A percentile compares a stretch with the other conserved stretches of the same genome.
Conservation (phyloP, 2,797 vertebrate genomes). For the Chiroxiphia lanceolata region DNA sequence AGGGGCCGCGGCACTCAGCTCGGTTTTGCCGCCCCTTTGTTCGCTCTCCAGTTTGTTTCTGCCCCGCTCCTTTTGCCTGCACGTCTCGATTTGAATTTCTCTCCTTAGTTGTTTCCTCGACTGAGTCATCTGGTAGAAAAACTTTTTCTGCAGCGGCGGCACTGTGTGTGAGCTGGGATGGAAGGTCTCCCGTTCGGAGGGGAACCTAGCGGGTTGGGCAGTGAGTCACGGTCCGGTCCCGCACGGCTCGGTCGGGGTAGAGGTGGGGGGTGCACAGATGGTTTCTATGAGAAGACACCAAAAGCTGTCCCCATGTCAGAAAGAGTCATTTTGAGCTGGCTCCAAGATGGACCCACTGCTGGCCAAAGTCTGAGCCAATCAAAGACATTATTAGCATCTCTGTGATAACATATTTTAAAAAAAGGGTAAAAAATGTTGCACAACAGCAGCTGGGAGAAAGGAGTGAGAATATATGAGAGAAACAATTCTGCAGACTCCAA, state of each 20-base stretch:
- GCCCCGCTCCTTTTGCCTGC: too few species aligned
- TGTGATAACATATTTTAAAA: not conserved
- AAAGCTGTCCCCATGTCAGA: not conserved
- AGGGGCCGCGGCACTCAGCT: too few species aligned
- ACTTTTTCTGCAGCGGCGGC: too few species aligned
- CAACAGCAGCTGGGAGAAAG: not conserved
- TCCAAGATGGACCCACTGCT: not conserved
- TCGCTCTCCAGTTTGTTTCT: too few species aligned
- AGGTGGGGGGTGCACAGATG: not conserved
- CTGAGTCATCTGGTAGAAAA: too few species aligned
- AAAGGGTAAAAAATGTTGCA: not conserved
- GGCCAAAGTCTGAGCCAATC: not conserved
- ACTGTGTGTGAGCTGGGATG: too few species aligned
- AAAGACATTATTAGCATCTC: not conserved
- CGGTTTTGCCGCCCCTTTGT: too few species aligned
- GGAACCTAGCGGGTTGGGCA: too few species aligned
- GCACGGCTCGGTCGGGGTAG: not conserved
- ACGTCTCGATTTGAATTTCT: too few species aligned
- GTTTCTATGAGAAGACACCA: not conserved
- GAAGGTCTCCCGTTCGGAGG: too few species aligned
- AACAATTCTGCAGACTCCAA: not conserved
- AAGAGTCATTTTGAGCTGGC: not conserved
- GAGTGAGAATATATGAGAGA: not conserved
- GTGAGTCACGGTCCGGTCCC: too few species aligned
- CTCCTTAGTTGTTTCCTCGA: too few species aligned